Evolutionary conservation across 2,113 vertebrate species (phyloP), one percentile per base, ranked within the genome.

Genomic region (Athene noctua): DNA sequence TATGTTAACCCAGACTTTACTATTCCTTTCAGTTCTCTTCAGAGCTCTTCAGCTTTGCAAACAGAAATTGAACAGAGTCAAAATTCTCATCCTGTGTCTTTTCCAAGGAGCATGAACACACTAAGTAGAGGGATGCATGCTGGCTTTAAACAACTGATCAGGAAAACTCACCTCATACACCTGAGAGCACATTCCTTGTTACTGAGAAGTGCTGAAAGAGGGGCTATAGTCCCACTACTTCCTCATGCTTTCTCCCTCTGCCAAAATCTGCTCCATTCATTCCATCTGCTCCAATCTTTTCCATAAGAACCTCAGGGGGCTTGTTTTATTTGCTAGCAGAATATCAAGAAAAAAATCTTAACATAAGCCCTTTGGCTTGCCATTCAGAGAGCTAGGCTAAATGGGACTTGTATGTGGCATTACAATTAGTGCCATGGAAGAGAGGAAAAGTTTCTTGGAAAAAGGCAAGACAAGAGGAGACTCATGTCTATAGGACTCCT

Each of bases 31-130:
- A 30, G 73, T 79, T 90, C 57, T 73, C 86, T 59, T 25, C 19
- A 81, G 88, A 85, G 38, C 52, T 86, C 38, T 92, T 71, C 38
- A 30, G 44, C 47, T 96, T 88, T 62, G 51, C 88, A 94, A 95
- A 90, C n/a, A 86, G 18, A 80, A 86, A 75, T 29, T 86, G 67
- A 90, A 36, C 1, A 29, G 52, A 67, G 58, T 19, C 36, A 66
- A 79, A 82, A 58, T 71, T 90, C 42, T 85, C 13, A 25, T 80
- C 11, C 36, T 32, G 0, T 27, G 5, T 42, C 42, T 88, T 88
- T 86, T 83, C 52, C 25, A 59, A 79, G 57, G 61, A 82, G 32
- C 16, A 4, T 3, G 21, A 13, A 59, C 13, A 25, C 25, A 4
- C 9, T 16, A 9, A 78, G n/a, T 10, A 78, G 55, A 70, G 63